These are phyloP conservation scores for Callyntrura sp. DNA, from an alignment of 2,888 invertebrate species.

Conservation along the genomic window DNA sequence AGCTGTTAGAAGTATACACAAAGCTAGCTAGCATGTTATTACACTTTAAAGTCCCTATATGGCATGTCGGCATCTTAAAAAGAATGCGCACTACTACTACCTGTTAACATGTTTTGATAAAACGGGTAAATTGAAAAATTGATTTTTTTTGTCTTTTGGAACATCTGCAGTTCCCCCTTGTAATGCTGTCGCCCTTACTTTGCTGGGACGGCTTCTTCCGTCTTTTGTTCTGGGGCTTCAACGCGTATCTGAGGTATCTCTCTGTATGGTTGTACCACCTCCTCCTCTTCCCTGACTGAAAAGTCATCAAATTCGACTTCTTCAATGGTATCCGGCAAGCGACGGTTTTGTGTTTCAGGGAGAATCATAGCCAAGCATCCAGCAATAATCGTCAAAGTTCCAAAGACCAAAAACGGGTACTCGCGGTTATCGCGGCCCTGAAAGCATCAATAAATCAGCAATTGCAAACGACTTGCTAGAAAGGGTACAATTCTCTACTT, in stretches of 20 bases:
- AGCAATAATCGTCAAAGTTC: constrained; percentile 77
- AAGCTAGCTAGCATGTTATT: too few species aligned
- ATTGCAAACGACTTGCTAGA: not conserved
- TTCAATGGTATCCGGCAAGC: constrained; percentile 81
- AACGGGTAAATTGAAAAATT: too few species aligned
- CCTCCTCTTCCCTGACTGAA: not conserved
- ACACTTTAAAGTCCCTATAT: too few species aligned
- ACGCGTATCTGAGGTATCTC: not conserved
- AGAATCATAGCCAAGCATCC: constrained; percentile 78
- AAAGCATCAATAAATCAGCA: not conserved
- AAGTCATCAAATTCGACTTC: constrained; percentile 76
- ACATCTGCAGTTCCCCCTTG: too few species aligned
- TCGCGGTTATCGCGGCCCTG: constrained; percentile 74
- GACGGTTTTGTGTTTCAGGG: constrained; percentile 81
- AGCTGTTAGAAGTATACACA: too few species aligned
- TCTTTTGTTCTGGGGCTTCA: not conserved
- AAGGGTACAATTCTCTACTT: not conserved
- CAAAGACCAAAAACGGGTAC: constrained; percentile 80
- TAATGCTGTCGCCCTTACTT: not conserved
- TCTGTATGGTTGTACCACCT: too few species aligned
- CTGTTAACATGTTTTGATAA: too few species aligned
- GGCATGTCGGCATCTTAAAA: too few species aligned
- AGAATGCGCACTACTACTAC: too few species aligned
- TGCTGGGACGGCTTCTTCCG: not conserved
- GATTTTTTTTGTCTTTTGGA: too few species aligned